Base-by-base conservation (phyloP, 2,888 invertebrate genomes). In the Catocala sponsa region DNA sequence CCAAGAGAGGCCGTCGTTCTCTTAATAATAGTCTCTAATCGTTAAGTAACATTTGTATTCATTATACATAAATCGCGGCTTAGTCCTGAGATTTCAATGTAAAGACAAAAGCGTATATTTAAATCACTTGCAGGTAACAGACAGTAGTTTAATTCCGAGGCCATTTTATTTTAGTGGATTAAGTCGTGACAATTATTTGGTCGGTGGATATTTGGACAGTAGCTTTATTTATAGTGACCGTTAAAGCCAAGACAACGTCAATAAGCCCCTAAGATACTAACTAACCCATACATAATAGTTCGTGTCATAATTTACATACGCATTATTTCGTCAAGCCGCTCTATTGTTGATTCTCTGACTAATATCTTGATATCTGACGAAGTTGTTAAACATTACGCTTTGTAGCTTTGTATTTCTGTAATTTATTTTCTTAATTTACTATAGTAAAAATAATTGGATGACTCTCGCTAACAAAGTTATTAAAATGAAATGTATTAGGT, bases 91-190 rank as follows among this genome's bases (percentile, higher is more conserved):
- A 56, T 69, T 74, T 75, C 70, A 77, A 73, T 74, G 59, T 78
- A 69, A 25, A 66, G 70, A 75, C 64, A 54, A 67, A 67, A 57
- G 64, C 65, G 70, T 65, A 63, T 68, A 80, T 81, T 82, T 80
- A 80, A 82, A 83, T 81, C 78, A 79, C 78, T 76, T 73, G 65
- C 74, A 78, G 73, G 74, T 80, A 79, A 7, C 35, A 38, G 60
- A 48, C 59, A 63, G 63, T 76, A 72, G 75, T 75, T 80, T 78
- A 74, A 81, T 75, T 79, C 69, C 72, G 59, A 81, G 78, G 82
- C 76, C 78, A 82, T 88, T 89, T 90, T 88, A 88, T 88, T 89
- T 88, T 83, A 81, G 82, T 86, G 85, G 90, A 89, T 90, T 90
- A 89, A 85, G 81, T 85, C 81, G 82, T 79, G 74, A 86, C 87